Evolutionary conservation across 2,797 vertebrate species (phyloP), one percentile per base, ranked within the genome.

Genomic region (Phrynocephalus vlangalii): DNA sequence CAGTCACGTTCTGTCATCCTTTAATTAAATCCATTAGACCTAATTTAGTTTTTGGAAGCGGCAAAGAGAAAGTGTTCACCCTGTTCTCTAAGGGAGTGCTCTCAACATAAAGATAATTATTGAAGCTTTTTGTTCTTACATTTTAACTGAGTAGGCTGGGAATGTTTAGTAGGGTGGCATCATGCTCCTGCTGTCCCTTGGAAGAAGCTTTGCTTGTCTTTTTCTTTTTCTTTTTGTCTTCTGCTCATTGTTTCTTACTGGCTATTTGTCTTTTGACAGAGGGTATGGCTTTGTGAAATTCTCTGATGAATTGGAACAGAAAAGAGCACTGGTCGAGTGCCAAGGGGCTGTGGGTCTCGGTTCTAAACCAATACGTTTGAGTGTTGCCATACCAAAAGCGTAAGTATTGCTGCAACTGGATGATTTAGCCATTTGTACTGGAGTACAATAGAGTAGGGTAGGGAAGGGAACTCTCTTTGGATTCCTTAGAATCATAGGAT

Each of bases 271-370:
- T 91, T 79, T 88, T 77, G 87, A 50, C 89, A 99, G 98, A 95
- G 98, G 98, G 93, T 99, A 98, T 20, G 98, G 98, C 30, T 99
- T 99, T 68, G 98, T 99, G 92, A 98, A 98, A 91, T 99, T 99
- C 94, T 98, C 98, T 2, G 98, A 98, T 82, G 98, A 99, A 86
- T 93, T 98, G 93, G 97, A 98, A 87, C 98, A 99, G 97, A 99
- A 98, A 92, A 95, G 97, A 85, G 98, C 98, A 0, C 91, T 99
- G 86, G 97, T 97, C 0, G 98, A 99, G 93, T 98, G 98, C 92
- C 98, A 99, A 91, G 98, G 98, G 16, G 97, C 98, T 0, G 91
- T 97, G 56, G 98, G 98, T 3, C 95, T 99, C 84, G 98, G 98
- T 8, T 95, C 96, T 1, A 99, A 98, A 93, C 96, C 98, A 0